phyloP scores from a whole-genome alignment of 1,140 invertebrate genomes.

The Leguminivora glycinivorella region DNA sequence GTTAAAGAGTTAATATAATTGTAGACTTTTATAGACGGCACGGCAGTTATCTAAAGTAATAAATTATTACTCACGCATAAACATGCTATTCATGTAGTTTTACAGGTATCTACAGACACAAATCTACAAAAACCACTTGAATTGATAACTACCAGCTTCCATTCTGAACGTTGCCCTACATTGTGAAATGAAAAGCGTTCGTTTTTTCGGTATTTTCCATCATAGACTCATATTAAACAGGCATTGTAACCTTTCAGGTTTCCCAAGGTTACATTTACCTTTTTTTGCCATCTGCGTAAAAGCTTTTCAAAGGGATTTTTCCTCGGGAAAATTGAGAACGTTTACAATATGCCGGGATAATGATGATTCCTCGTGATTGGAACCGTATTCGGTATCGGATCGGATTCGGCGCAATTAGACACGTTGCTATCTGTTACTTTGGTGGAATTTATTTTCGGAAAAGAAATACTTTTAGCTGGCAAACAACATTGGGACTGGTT shows the following conservation, averaged over 20 bases:
- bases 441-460: neutral
- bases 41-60: too few species aligned
- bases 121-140: slow-evolving; percentile 5
- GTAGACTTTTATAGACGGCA: too few species aligned
- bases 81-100: neutral
- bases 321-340: slow-evolving; percentile 26
- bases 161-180: neutral
- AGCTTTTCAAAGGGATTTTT: slow-evolving; percentile 28
- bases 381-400: slow-evolving; percentile 17
- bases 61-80: too few species aligned
- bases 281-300: slow-evolving; percentile 27
- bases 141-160: neutral
- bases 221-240: slow-evolving; percentile 29
- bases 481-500: neutral
- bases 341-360: slow-evolving; percentile 24
- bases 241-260: slow-evolving; percentile 21
- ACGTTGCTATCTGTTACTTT: slow-evolving; percentile 19
- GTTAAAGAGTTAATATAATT: too few species aligned
- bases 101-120: neutral
- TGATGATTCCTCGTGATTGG: slow-evolving; percentile 27
- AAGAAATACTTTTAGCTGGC: neutral
- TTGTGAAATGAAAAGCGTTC: slow-evolving; percentile 23
- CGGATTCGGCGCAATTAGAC: slow-evolving; percentile 20
- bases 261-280: slow-evolving; percentile 23
- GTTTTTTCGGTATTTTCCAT: slow-evolving; percentile 26